phyloP scores from a whole-genome alignment of 2,888 invertebrate genomes.

The Physocephala rufipes region DNA sequence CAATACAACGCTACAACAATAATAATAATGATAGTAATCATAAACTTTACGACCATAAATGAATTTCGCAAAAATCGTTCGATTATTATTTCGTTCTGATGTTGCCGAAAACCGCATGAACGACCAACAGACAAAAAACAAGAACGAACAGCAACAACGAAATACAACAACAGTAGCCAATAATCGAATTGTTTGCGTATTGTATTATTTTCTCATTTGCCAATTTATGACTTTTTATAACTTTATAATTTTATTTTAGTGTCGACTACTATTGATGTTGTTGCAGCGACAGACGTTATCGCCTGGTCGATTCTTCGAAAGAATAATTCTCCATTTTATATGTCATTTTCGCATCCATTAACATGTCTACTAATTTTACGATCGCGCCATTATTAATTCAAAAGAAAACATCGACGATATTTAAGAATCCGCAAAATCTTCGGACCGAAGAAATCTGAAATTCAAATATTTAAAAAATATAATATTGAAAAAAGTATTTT shows the following conservation, averaged over 20 bases:
- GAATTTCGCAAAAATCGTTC: neutral
- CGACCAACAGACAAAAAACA: neutral
- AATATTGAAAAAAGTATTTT: too few relatives aligned
- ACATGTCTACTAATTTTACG: conserved; percentile 60
- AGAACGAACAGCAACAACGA: conserved; percentile 3
- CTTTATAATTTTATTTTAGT: conserved; percentile 10
- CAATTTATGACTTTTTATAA: conserved; percentile 19
- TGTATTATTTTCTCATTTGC: neutral
- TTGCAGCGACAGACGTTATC: neutral
- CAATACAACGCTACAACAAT: neutral
- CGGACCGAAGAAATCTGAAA: neutral
- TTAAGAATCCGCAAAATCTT: neutral
- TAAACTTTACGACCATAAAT: neutral
- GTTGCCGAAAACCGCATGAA: neutral
- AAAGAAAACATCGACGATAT: neutral
- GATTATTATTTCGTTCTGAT: neutral
- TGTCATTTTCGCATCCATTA: conserved; percentile 48
- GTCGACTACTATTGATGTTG: neutral
- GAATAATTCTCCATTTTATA: conserved; percentile 29
- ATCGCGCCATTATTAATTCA: conserved; percentile 45
- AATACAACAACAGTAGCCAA: neutral
- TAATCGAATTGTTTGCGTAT: neutral
- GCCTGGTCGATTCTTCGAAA: neutral
- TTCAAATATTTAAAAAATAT: conserved; percentile 6
- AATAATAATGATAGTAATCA: neutral